Conservation (phyloP, 1,140 invertebrate genomes). For the Carposina sasakii region DNA sequence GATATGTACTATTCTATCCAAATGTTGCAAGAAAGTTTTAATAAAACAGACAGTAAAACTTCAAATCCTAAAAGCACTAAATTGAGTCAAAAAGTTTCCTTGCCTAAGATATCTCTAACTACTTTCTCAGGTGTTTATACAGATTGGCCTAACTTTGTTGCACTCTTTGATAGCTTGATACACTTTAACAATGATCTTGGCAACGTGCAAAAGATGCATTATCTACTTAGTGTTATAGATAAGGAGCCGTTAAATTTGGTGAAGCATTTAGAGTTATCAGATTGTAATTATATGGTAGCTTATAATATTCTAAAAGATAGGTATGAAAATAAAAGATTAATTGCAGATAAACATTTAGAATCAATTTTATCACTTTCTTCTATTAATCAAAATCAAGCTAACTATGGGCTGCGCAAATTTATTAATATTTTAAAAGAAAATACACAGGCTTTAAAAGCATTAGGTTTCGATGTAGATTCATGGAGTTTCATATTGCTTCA, state of each 20-base stretch:
- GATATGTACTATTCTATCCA: conserved; percentile 12
- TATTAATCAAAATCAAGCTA: too few species aligned
- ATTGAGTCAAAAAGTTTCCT: conserved; percentile 1
- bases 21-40: conserved; percentile 9
- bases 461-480: conserved; percentile 8
- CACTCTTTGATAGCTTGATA: conserved; percentile 11
- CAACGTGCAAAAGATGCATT: conserved; percentile 15
- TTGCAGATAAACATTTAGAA: too few species aligned
- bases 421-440: too few species aligned
- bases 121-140: conserved; percentile 15
- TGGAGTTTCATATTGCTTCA: conserved; percentile 15
- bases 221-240: conserved; percentile 10
- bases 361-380: too few species aligned
- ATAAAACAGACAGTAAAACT: background rate
- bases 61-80: background rate
- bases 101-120: conserved; percentile 12
- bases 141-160: conserved; percentile 14
- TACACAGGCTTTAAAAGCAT: conserved; percentile 5
- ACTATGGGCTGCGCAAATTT: too few species aligned
- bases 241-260: conserved; percentile 9
- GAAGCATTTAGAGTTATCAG: too few species aligned
- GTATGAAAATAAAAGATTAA: too few species aligned
- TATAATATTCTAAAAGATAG: too few species aligned
- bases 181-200: conserved; percentile 5
- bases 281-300: too few species aligned